Base-by-base conservation (phyloP, 2,113 vertebrate species). In the Brachyhypopomus gauderio region DNA sequence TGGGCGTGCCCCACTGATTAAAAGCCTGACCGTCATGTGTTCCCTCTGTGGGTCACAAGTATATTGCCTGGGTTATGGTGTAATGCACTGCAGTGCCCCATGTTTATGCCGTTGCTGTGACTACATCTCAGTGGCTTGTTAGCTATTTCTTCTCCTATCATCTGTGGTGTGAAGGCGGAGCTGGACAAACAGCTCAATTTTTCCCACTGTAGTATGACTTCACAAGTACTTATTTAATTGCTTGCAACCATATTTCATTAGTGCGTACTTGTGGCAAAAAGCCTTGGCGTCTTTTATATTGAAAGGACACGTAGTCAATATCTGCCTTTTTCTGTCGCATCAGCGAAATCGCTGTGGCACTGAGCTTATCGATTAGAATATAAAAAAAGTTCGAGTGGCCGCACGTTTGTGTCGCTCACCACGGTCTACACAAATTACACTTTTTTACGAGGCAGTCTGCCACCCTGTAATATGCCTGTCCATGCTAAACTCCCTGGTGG, bases 361-460 rank as follows among this genome's bases (percentile, higher is more conserved):
- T 38, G 60, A 81, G 27, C 7, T 20, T 52, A 81, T 69, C 38
- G 52, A 75, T 72, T 34, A 74, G 17, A 72, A 81, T 14, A 72
- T 71, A 83, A 30, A 79, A 76, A 67, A 58, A 36, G 67, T 76
- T 69, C 56, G 41, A 62, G 56, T 56, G 30, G 38, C 78, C 25
- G 3, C 30, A 59, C 75, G 78, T 72, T 52, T 59, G 25, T 83
- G 64, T 78, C 66, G 20, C 62, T 81, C 22, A 69, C 75, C 75
- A 64, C 64, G 19, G 71, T 78, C 56, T 64, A 59, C 77, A 71
- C 77, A 85, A 72, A 81, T 85, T 75, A 81, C 70, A 67, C 23
- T 85, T 85, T 85, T 85, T 85, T 85, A 85, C 64, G 79, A 77
- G 75, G 60, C 83, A 85, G 78, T 85, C 79, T 81, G 62, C 75